Conservation (phyloP, 30 jellyfish, hydroid and myxozoan species). For the Mastigias papua region DNA sequence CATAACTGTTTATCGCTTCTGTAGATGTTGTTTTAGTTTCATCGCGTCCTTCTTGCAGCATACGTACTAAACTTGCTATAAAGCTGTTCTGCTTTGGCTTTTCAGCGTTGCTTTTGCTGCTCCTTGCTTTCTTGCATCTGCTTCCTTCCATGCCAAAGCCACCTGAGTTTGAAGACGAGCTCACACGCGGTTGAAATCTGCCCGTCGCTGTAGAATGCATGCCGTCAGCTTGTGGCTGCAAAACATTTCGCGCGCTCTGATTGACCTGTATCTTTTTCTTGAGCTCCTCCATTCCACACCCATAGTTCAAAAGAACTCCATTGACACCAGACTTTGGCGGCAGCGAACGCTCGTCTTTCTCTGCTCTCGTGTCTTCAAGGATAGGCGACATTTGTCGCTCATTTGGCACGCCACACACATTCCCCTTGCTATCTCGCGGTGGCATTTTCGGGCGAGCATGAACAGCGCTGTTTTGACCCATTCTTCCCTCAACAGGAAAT, state of each 20-base stretch:
- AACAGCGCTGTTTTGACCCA: neutral
- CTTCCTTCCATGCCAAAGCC: neutral
- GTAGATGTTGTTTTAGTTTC: neutral
- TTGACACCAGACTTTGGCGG: neutral
- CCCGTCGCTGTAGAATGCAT: neutral
- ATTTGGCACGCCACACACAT: neutral
- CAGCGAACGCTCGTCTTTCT: neutral
- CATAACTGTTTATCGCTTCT: neutral
- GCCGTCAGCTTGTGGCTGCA: neutral
- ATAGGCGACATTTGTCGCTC: constrained; percentile 18
- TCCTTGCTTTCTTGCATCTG: neutral
- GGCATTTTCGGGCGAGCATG: constrained; percentile 14
- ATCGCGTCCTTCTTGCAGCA: constrained; percentile 45
- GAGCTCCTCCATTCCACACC: neutral
- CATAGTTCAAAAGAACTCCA: too few species aligned
- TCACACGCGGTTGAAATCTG: neutral
- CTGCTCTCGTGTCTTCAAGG: neutral
- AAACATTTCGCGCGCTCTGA: neutral
- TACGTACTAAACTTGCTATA: constrained; percentile 28
- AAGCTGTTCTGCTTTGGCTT: constrained; percentile 11
- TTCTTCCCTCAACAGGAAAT: neutral
- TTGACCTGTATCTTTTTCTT: too few species aligned
- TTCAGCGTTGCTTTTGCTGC: neutral
- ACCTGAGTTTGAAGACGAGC: neutral
- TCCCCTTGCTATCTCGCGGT: neutral